A percentile compares a stretch with the other conserved stretches of the same genome.
These are phyloP conservation scores for Drosophila lini DNA, from an alignment of 1,140 invertebrate genomes.

Conservation along the genomic window DNA sequence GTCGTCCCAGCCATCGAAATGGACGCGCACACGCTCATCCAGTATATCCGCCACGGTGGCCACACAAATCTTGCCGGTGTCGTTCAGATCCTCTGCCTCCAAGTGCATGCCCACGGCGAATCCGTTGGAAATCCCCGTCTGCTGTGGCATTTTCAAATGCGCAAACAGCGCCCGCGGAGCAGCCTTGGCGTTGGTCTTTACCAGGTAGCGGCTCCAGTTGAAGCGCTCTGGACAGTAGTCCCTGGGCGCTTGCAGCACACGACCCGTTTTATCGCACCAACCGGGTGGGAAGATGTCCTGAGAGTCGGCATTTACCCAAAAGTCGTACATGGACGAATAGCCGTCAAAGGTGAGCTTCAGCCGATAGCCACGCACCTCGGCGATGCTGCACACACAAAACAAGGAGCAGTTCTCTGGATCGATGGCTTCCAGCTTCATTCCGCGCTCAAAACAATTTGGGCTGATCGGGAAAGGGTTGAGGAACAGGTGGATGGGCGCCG, in stretches of 20 bases:
- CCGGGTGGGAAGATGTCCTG: constrained; percentile 95
- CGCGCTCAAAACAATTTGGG: constrained; percentile 91
- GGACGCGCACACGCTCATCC: constrained; percentile 93
- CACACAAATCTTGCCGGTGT: constrained; percentile 93
- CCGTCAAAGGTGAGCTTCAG: constrained; percentile 96
- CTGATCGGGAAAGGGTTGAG: constrained; percentile 90
- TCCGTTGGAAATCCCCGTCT: constrained; percentile 43
- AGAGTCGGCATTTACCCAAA: constrained; percentile 97
- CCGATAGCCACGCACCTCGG: constrained; percentile 92
- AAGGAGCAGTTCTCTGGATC: constrained; percentile 95
- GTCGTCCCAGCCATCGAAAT: constrained; percentile 98
- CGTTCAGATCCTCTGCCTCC: constrained; percentile 97
- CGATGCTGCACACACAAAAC: constrained; percentile 94
- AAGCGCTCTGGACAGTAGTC: constrained; percentile 88
- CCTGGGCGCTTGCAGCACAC: constrained; percentile 90
- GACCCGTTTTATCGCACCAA: constrained; percentile 94
- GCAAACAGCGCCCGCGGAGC: constrained; percentile 92
- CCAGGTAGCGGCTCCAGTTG: constrained; percentile 94
- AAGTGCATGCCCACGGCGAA: constrained; percentile 93
- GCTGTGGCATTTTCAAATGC: constrained; percentile 82
- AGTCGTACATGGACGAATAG: constrained; percentile 95
- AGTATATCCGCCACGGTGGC: constrained; percentile 94
- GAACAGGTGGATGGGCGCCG: constrained; percentile 91
- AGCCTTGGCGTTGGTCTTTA: constrained; percentile 89
- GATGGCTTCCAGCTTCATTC: constrained; percentile 97